Conservation (phyloP, 2,888 invertebrate species). For the Acleris holmiana region DNA sequence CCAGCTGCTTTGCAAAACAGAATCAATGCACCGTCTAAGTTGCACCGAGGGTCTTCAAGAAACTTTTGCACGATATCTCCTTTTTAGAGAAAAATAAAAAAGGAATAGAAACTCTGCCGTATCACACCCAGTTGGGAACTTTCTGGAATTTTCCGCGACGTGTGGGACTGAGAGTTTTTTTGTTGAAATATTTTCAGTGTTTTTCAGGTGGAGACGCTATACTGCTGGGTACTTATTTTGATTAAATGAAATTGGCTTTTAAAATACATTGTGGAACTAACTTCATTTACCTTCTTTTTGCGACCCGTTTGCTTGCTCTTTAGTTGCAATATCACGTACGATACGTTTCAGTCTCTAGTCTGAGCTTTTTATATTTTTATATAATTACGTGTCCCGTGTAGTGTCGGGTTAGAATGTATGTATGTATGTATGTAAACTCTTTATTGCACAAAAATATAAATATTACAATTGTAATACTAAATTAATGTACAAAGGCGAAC, state of each 20-base stretch:
- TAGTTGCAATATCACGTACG: too few species aligned
- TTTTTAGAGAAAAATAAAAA: conserved; percentile 35
- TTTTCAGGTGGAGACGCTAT: neutral
- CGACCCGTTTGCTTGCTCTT: too few species aligned
- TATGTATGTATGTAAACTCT: too few species aligned
- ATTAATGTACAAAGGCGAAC: too few species aligned
- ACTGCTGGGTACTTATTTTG: neutral
- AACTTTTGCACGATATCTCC: conserved; percentile 35
- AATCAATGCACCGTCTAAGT: conserved; percentile 26
- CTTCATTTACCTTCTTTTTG: too few species aligned
- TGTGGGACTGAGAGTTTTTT: conserved; percentile 23
- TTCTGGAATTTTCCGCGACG: conserved; percentile 11
- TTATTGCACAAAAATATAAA: too few species aligned
- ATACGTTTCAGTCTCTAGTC: too few species aligned
- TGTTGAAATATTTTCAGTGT: neutral
- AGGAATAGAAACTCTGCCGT: conserved; percentile 37
- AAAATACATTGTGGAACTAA: neutral
- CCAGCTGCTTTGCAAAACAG: conserved; percentile 28
- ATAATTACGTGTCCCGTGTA: too few species aligned
- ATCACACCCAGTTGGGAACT: conserved; percentile 40
- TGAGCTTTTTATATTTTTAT: too few species aligned
- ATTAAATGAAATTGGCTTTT: neutral
- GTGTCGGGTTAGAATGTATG: too few species aligned
- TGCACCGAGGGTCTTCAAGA: conserved; percentile 8
- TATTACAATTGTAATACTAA: too few species aligned